These are phyloP conservation scores for Pogona vitticeps DNA, from an alignment of 2,113 vertebrate species.

Conservation along the genomic window DNA sequence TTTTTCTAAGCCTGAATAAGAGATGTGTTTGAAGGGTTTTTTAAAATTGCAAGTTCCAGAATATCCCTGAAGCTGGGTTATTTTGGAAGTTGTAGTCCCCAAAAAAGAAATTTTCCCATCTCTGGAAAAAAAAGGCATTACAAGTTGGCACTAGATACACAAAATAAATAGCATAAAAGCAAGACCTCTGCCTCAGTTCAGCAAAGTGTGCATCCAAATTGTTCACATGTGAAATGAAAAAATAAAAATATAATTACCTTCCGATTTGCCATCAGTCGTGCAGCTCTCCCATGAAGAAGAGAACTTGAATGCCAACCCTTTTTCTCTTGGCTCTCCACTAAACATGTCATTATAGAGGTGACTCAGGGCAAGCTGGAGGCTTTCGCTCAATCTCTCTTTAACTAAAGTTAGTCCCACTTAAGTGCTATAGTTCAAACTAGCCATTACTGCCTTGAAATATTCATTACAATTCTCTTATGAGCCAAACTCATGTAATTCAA, in stretches of 20 bases:
- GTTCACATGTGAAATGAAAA: slow-evolving; percentile 12
- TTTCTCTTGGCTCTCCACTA: slow-evolving; percentile 37
- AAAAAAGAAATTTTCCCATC: no score
- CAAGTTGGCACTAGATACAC: neutral
- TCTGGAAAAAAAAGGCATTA: no score
- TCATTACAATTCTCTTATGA: slow-evolving; percentile 30
- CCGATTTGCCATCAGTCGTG: slow-evolving; percentile 50
- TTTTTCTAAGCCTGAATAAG: no score
- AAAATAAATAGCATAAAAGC: neutral
- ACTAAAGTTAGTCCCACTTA: slow-evolving; percentile 47
- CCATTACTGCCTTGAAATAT: slow-evolving; percentile 52
- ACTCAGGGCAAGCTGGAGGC: slow-evolving; percentile 59
- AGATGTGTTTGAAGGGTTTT: no score
- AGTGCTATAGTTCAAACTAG: slow-evolving; percentile 43
- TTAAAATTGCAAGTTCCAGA: no score
- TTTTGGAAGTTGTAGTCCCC: no score
- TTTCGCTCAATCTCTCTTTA: slow-evolving; percentile 54
- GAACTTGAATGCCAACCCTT: slow-evolving; percentile 45
- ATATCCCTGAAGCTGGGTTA: no score
- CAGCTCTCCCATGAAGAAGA: slow-evolving; percentile 49
- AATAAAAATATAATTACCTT: slow-evolving; percentile 60
- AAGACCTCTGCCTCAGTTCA: neutral
- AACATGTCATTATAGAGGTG: slow-evolving; percentile 67
- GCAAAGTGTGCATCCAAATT: neutral
- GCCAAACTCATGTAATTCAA: neutral